Evolutionary conservation across 2,888 invertebrate genomes (phyloP).

Genomic region (Clitarchus hookeri): DNA sequence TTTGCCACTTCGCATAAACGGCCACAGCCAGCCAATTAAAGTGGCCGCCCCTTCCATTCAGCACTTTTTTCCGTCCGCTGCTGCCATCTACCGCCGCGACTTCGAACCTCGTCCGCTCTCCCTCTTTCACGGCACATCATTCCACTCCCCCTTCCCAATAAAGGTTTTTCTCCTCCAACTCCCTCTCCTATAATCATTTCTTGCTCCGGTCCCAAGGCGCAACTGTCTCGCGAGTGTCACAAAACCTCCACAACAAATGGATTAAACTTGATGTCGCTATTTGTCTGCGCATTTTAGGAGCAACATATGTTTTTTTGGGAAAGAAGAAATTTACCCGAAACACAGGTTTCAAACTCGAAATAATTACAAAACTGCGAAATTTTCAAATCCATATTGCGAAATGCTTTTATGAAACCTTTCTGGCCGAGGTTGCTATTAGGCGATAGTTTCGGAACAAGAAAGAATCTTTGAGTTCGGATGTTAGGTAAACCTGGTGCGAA

Average conservation of each 20-base stretch:
- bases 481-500: too few relatives aligned
- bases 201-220: background rate
- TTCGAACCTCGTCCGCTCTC: background rate
- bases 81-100: constrained; percentile 6
- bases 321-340: too few relatives aligned
- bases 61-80: background rate
- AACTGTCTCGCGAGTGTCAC: background rate
- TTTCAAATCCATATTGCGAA: too few relatives aligned
- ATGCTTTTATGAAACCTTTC: too few relatives aligned
- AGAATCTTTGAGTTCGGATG: too few relatives aligned
- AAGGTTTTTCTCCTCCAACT: too few relatives aligned
- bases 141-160: background rate
- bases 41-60: background rate
- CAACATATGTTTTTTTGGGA: too few relatives aligned
- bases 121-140: background rate
- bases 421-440: too few relatives aligned
- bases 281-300: background rate
- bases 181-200: background rate
- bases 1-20: background rate
- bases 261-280: background rate
- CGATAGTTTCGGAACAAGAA: too few relatives aligned
- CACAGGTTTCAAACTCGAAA: too few relatives aligned
- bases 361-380: too few relatives aligned
- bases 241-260: background rate
- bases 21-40: background rate